Evolutionary conservation across 2,797 vertebrate genomes (phyloP).

Genomic region (Lemur catta): DNA sequence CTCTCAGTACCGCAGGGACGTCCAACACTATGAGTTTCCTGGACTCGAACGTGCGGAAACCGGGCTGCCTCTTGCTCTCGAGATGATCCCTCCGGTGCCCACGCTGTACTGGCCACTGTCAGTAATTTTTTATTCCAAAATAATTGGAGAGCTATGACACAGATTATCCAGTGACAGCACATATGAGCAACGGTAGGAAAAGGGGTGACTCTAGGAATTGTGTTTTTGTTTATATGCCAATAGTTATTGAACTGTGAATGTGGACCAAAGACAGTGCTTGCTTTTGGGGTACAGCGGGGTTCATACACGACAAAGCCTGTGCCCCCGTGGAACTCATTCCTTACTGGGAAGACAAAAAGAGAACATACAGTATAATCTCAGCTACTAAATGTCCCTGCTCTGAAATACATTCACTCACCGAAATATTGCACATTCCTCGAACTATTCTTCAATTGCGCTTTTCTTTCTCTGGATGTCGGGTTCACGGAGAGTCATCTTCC

Average conservation of each 20-base stretch:
- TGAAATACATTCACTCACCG: fast-evolving
- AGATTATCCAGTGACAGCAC: neutral
- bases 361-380: fast-evolving
- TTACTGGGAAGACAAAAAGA: neutral
- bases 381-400: no score
- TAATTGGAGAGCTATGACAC: neutral
- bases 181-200: neutral
- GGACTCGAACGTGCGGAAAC: neutral
- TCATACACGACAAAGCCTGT: neutral
- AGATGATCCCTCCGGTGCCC: neutral
- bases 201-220: neutral
- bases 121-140: neutral
- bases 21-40: fast-evolving
- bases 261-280: neutral
- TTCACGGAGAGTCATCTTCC: no score
- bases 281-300: fast-evolving
- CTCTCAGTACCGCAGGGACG: neutral
- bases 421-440: no score
- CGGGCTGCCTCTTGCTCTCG: fast-evolving
- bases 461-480: no score
- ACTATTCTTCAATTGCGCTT: neutral
- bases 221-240: neutral
- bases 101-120: neutral
- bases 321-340: neutral
- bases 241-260: no score